Evolutionary conservation across 2,113 vertebrate genomes (phyloP).

Genomic region (Asarcornis scutulata): DNA sequence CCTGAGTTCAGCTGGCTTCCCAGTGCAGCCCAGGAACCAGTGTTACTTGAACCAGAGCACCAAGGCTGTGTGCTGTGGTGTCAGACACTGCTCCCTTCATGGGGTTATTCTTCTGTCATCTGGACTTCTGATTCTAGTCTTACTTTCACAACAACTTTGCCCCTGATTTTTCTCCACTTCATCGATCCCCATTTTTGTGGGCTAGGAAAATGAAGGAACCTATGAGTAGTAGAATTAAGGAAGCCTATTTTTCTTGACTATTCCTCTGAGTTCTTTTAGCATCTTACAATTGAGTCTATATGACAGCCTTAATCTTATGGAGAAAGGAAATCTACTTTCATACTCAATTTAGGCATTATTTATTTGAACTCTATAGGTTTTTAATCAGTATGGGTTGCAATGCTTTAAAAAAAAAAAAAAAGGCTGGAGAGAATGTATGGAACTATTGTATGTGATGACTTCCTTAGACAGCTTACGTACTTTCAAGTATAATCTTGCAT

Average conservation of each 20-base stretch:
- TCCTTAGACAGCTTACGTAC: background rate
- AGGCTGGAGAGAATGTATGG: background rate
- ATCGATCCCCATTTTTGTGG: background rate
- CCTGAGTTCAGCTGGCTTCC: background rate
- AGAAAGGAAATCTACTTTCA: background rate
- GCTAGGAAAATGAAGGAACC: background rate
- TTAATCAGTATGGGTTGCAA: background rate
- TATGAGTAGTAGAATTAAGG: background rate
- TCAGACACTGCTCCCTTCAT: background rate
- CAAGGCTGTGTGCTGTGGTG: background rate
- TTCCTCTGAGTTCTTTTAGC: background rate
- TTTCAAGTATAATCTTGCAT: background rate
- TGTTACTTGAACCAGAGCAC: background rate
- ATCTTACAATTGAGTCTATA: background rate
- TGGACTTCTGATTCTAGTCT: background rate
- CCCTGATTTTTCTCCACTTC: background rate
- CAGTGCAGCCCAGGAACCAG: background rate
- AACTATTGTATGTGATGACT: background rate
- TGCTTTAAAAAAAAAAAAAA: background rate
- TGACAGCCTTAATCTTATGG: background rate
- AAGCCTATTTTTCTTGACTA: background rate
- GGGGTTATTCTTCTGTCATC: background rate
- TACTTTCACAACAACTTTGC: background rate
- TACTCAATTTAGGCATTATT: background rate
- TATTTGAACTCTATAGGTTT: background rate